A percentile compares a stretch with the other conserved stretches of the same genome.
Evolutionary conservation across 2,113 vertebrate species (phyloP).

Genomic region (Psilopogon haemacephalus): DNA sequence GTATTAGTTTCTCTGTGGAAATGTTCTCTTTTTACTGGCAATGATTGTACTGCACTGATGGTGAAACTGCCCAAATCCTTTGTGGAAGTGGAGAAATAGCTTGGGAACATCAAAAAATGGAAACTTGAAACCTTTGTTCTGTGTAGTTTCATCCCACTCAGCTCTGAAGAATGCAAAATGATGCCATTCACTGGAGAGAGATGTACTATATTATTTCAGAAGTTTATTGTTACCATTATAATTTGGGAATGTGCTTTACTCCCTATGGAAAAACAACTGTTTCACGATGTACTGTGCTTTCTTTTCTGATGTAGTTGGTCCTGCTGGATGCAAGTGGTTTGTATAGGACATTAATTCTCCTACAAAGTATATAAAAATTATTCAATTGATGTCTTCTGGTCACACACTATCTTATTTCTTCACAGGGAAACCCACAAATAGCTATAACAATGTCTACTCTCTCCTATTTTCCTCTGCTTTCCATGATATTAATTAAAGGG

Average conservation of each 20-base stretch:
- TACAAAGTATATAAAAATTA: conserved; percentile 10
- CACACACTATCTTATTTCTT: background rate
- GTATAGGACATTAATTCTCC: background rate
- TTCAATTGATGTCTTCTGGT: background rate
- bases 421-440: background rate
- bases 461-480: background rate
- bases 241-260: conserved; percentile 64
- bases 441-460: background rate
- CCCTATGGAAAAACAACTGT: conserved; percentile 44
- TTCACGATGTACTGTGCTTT: conserved; percentile 59
- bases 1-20: background rate
- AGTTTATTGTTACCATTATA: conserved; percentile 64
- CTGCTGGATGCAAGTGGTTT: background rate
- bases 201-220: conserved; percentile 63
- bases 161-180: conserved; percentile 43
- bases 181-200: conserved; percentile 43
- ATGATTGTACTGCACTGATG: background rate
- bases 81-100: conserved; percentile 9
- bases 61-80: conserved; percentile 5
- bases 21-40: background rate
- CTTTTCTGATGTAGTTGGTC: conserved; percentile 44
- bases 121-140: conserved; percentile 55
- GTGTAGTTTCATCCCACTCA: conserved; percentile 28
- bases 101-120: conserved; percentile 26
- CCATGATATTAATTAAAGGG: background rate